Evolutionary conservation across 1,140 invertebrate species (phyloP), one percentile per base, ranked within the genome.

Genomic region (Tetramorium parvispinum): DNA sequence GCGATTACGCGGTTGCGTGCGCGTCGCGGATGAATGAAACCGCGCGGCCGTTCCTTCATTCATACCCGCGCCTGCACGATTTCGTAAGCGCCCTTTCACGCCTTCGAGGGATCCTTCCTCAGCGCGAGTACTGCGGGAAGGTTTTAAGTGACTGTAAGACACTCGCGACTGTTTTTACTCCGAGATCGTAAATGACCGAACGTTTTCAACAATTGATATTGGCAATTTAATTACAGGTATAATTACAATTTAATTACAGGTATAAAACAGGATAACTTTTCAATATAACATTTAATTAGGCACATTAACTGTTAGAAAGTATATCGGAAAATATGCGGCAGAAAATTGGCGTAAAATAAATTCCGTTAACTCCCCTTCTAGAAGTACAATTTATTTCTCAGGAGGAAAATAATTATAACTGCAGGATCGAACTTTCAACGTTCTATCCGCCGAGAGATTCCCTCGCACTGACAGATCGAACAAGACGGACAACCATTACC

Each of bases 11-110:
- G 75, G 75, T 68, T 68, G 85, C 85, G 51, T 79, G 61, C 63
- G 63, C 75, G 83, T 79, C 85, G 70, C 51, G 83, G 85, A 89
- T 89, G 87, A 89, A 89, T 89, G 88, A 79, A 89, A 87, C 68
- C 81, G 78, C 66, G 8, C n/a, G 57, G 40, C 68, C 79, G 79
- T 85, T 87, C n/a, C 61, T 70, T 21, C 89, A 88, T 83, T 73
- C 89, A 86, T 73, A 27, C 68, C 24, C 43, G 32, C 77, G 66
- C 27, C 61, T 43, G 46, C 61, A 40, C 59, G 49, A 88, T 88
- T 90, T 90, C 89, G 86, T 86, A 85, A 90, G 40, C 70, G 63
- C 71, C 89, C 81, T 83, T 85, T 61, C 68, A 59, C 77, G 85
- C 65, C 65, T 63, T 13, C 59, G 32, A 75, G 59, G 71, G 51